Base-by-base conservation (phyloP, 2,888 invertebrate species). In the Sarcophaga variegata region DNA sequence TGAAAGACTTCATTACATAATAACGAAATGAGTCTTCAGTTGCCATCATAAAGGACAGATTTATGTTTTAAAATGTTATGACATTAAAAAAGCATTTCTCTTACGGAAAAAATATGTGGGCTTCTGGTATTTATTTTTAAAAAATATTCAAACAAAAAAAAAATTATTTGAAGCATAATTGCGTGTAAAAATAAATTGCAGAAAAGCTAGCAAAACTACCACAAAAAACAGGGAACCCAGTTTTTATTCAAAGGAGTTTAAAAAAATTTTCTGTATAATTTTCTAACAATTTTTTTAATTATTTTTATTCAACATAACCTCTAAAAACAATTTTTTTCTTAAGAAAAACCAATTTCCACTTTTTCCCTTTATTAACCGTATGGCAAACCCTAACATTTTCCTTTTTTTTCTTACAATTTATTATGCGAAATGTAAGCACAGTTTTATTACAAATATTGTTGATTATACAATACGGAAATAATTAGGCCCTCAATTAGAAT, bases 161-260 rank as follows among this genome's bases (percentile, higher is more conserved):
- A 66, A 66, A 83, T 81, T 81, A 87, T 86, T 74, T 83, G 77
- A 83, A 60, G 69, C 86, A 83, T 74, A 86, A 83, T 81, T 86
- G 83, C 83, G 83, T 83, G 83, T 66, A 83, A 83, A 67, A 62
- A 63, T 49, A 79, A 79, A 37, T 66, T 20, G 20, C 45, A 25
- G 4, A 25, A 2, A 5, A 22, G 22, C 2, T 3, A 62, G 1
- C 1, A 20, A n/a, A 62, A 2, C 10, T 37, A 37, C 8, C 37
- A 10, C 6, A 37, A 37, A 37, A 27, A 37, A 10, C 8, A 37
- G 37, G 37, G 37, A 37, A 37, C 37, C 0, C 37, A 37, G 37
- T 37, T 37, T 37, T 8, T 0, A 37, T 8, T 37, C 10, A 37
- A 37, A 37, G 37, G 37, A 37, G 10, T 37, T 2, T 2, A 8